phyloP scores from a whole-genome alignment of 2,888 invertebrate genomes.

The Scaptomyza parva region DNA sequence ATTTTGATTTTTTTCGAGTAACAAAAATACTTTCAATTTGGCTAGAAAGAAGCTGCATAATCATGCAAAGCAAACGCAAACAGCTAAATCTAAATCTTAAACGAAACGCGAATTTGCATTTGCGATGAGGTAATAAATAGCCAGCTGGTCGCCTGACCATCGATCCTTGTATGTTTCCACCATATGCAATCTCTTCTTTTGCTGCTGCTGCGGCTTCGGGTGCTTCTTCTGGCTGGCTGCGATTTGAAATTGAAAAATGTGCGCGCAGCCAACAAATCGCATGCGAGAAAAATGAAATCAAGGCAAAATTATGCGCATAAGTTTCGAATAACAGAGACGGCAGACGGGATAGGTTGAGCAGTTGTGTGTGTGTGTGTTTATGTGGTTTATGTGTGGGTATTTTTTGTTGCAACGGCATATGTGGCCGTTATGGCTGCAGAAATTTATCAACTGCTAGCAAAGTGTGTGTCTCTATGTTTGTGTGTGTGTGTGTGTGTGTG shows the following conservation, averaged over 20 bases:
- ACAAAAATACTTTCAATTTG: slow-evolving; percentile 60
- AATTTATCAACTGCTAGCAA: slow-evolving; percentile 67
- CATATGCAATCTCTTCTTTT: slow-evolving; percentile 33
- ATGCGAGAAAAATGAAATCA: slow-evolving; percentile 80
- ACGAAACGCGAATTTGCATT: slow-evolving; percentile 66
- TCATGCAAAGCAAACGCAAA: slow-evolving; percentile 46
- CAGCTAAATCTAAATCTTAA: slow-evolving; percentile 50
- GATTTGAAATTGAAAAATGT: slow-evolving; percentile 77
- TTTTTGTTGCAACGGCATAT: slow-evolving; percentile 69
- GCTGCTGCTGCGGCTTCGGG: slow-evolving; percentile 26
- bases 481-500: slow-evolving; percentile 22
- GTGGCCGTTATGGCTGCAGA: slow-evolving; percentile 74
- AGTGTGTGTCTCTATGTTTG: slow-evolving; percentile 14
- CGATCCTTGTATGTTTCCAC: slow-evolving; percentile 52
- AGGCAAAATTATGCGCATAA: slow-evolving; percentile 80
- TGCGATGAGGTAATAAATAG: slow-evolving; percentile 75
- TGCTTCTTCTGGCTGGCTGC: slow-evolving; percentile 7
- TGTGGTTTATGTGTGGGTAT: slow-evolving; percentile 20
- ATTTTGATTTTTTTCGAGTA: slow-evolving; percentile 38
- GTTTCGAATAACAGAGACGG: slow-evolving; percentile 37
- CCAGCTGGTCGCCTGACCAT: slow-evolving; percentile 67
- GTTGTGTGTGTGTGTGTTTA: slow-evolving; percentile 3
- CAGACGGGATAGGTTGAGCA: neutral
- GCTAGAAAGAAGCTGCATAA: slow-evolving; percentile 44
- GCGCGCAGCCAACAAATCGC: slow-evolving; percentile 64